phyloP scores from a whole-genome alignment of 2,888 invertebrate species.

The Netelia inedita region DNA sequence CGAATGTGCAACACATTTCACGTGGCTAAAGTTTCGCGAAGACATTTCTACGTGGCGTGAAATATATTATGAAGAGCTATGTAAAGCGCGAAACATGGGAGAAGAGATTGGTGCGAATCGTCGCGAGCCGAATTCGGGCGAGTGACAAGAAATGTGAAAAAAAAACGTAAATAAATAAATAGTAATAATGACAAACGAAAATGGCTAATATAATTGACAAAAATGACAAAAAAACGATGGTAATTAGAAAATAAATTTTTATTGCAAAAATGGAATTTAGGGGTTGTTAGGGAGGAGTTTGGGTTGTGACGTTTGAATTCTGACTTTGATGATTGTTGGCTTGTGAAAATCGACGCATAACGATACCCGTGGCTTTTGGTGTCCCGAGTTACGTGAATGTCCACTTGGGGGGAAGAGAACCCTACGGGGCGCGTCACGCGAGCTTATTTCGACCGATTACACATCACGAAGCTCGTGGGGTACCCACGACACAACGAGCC shows the following conservation, averaged over 20 bases:
- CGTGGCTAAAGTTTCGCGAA: not conserved
- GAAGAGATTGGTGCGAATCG: too few relatives aligned
- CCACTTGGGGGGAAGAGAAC: slow-evolving; percentile 50
- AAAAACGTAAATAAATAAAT: too few relatives aligned
- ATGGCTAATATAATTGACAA: too few relatives aligned
- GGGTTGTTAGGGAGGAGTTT: not conserved
- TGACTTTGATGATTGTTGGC: not conserved
- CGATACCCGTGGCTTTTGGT: not conserved
- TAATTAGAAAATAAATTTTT: too few relatives aligned
- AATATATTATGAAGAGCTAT: not conserved
- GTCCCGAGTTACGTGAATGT: slow-evolving; percentile 50
- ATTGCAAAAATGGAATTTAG: too few relatives aligned
- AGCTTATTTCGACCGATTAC: slow-evolving; percentile 66
- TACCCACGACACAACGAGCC: slow-evolving; percentile 42
- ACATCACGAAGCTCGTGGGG: slow-evolving; percentile 58
- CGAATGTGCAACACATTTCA: not conserved
- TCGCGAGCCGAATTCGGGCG: too few relatives aligned
- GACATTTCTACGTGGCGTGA: not conserved
- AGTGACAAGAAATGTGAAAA: not conserved
- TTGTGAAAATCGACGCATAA: not conserved
- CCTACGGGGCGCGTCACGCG: slow-evolving; percentile 51
- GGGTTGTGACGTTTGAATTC: not conserved
- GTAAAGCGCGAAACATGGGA: not conserved
- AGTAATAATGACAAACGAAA: too few relatives aligned
- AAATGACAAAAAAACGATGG: too few relatives aligned